Conservation (phyloP, 2,797 vertebrate species). For the Sebastes cheni region DNA sequence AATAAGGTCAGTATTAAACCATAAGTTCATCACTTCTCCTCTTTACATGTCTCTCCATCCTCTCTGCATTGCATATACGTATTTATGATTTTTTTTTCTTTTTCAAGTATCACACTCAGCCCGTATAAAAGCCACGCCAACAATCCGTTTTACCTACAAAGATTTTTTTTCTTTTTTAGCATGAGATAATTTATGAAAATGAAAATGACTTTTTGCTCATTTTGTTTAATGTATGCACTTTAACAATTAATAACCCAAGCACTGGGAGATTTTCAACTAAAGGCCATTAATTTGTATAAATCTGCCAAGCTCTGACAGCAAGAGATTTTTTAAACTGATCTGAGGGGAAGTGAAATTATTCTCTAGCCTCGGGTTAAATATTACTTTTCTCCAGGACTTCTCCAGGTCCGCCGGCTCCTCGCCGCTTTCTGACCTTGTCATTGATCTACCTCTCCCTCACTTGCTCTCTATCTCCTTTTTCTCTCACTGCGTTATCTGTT, state of each 20-base stretch:
- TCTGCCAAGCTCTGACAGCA: constrained; percentile 83
- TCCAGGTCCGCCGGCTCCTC: constrained; percentile 63
- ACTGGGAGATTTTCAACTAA: constrained; percentile 86
- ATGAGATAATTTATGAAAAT: constrained; percentile 88
- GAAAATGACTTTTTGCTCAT: constrained; percentile 90
- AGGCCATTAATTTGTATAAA: constrained; percentile 90
- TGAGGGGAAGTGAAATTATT: constrained; percentile 88
- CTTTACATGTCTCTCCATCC: neutral
- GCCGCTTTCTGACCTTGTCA: constrained; percentile 80
- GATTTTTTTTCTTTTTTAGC: constrained; percentile 58
- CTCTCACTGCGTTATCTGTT: constrained; percentile 56
- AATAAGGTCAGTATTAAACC: constrained; percentile 26
- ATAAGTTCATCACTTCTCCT: constrained; percentile 31
- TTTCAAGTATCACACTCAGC: constrained; percentile 37
- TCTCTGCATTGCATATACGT: neutral
- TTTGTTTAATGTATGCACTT: constrained; percentile 90
- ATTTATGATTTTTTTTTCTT: constrained; percentile 50
- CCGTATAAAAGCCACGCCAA: constrained; percentile 44
- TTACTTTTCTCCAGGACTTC: constrained; percentile 83
- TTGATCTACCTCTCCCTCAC: constrained; percentile 70
- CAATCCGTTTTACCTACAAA: constrained; percentile 54
- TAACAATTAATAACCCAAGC: constrained; percentile 89
- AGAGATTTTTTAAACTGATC: constrained; percentile 88
- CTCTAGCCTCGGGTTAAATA: constrained; percentile 87
- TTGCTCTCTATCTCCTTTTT: constrained; percentile 44